Evolutionary conservation across 2,888 invertebrate genomes (phyloP).

Genomic region (Danaus chrysippus): DNA sequence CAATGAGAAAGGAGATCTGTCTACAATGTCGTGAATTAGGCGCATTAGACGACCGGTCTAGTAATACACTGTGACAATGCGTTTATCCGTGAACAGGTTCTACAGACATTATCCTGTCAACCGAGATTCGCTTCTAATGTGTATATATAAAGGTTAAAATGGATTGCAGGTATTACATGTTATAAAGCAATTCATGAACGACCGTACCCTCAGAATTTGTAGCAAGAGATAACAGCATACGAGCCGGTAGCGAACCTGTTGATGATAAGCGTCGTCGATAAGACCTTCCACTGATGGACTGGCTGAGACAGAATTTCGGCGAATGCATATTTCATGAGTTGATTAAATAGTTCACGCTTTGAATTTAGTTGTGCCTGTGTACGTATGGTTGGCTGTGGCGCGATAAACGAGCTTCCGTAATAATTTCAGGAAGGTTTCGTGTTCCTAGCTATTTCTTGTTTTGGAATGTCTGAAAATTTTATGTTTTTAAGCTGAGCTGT

Average conservation of each 20-base stretch:
- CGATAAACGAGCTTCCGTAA: slow-evolving; percentile 48
- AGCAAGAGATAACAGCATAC: slow-evolving; percentile 75
- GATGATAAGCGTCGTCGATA: slow-evolving; percentile 78
- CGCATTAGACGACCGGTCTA: slow-evolving; percentile 66
- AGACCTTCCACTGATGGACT: slow-evolving; percentile 70
- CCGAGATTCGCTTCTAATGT: slow-evolving; percentile 10
- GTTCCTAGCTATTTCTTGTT: slow-evolving; percentile 31
- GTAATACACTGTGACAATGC: slow-evolving; percentile 73
- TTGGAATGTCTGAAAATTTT: slow-evolving; percentile 17
- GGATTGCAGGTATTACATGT: slow-evolving; percentile 22
- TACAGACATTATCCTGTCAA: slow-evolving; percentile 35
- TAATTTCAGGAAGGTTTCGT: slow-evolving; percentile 37
- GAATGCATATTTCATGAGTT: slow-evolving; percentile 78
- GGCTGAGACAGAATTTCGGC: slow-evolving; percentile 71
- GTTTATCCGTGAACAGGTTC: slow-evolving; percentile 65
- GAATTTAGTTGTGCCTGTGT: slow-evolving; percentile 48
- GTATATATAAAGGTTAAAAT: slow-evolving; percentile 33
- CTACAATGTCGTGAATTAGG: slow-evolving; percentile 74
- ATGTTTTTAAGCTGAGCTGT: slow-evolving; percentile 5
- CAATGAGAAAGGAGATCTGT: slow-evolving; percentile 43
- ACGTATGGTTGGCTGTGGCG: slow-evolving; percentile 44
- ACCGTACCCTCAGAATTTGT: slow-evolving; percentile 62
- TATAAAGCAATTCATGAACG: slow-evolving; percentile 42
- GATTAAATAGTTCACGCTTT: slow-evolving; percentile 77
- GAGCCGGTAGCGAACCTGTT: slow-evolving; percentile 75